A percentile compares a stretch with the other conserved stretches of the same genome.
These are phyloP conservation scores for Tenthredo mesomela DNA, from an alignment of 2,888 invertebrate species.

Conservation along the genomic window DNA sequence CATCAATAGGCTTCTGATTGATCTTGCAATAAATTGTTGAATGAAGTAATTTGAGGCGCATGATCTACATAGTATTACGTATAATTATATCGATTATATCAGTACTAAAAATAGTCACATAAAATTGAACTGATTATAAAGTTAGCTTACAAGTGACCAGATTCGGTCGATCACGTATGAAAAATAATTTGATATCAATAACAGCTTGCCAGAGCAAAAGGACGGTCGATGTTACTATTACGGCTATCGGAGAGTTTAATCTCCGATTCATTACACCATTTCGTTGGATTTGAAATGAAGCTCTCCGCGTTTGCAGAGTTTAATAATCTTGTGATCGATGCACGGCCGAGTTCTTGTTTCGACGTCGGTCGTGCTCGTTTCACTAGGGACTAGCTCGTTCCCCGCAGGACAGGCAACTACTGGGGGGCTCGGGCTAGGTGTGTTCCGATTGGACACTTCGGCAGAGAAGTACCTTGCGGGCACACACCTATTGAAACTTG, in stretches of 20 bases:
- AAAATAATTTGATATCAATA: not conserved
- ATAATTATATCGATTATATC: no score
- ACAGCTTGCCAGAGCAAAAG: not conserved
- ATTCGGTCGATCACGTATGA: not conserved
- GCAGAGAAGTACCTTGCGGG: no score
- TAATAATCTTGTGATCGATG: no score
- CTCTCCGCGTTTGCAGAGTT: no score
- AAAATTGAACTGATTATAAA: not conserved
- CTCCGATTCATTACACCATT: accelerated
- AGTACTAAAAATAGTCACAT: not conserved
- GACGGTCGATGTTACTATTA: conserved; percentile 37
- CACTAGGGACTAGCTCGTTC: no score
- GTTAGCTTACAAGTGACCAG: not conserved
- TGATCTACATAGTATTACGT: not conserved
- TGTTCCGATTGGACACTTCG: no score
- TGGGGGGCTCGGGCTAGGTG: no score
- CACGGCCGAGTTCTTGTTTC: no score
- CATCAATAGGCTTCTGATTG: not conserved
- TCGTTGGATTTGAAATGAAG: no score
- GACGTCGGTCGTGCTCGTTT: no score
- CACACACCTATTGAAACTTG: not conserved
- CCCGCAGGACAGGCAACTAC: no score
- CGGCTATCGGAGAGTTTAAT: no score
- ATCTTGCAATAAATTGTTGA: not conserved
- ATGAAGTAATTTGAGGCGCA: not conserved